These are phyloP conservation scores for Drosophila yakuba DNA, from an alignment of 1,140 invertebrate species.

Conservation along the genomic window DNA sequence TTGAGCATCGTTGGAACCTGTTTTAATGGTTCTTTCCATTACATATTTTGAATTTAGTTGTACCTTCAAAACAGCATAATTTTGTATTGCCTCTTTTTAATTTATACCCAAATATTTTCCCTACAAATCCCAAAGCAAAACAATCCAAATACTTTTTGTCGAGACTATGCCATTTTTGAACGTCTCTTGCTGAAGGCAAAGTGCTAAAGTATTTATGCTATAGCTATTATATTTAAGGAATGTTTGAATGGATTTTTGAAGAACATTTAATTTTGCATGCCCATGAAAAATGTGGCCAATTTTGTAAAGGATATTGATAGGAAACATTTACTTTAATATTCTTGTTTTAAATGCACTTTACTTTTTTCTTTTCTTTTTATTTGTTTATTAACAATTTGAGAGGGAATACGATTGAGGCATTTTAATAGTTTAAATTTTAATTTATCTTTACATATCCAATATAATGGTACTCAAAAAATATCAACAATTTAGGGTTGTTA, in stretches of 20 bases:
- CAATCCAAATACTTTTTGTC: constrained; percentile 62
- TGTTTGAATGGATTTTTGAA: constrained; percentile 43
- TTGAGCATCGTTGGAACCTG: constrained; percentile 77
- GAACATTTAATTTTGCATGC: constrained; percentile 57
- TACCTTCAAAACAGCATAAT: constrained; percentile 45
- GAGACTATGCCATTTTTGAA: constrained; percentile 78
- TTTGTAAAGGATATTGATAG: constrained; percentile 24
- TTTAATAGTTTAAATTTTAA: constrained; percentile 64
- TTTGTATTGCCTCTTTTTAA: constrained; percentile 53
- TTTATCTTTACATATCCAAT: constrained; percentile 73
- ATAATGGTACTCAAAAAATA: constrained; percentile 28
- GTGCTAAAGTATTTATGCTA: constrained; percentile 18
- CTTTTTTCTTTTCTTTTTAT: constrained; percentile 37
- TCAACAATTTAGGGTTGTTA: constrained; percentile 88
- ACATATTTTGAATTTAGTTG: constrained; percentile 18
- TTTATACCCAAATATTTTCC: constrained; percentile 20
- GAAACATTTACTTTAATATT: constrained; percentile 33
- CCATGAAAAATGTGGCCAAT: constrained; percentile 28
- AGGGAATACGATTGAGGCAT: constrained; percentile 36
- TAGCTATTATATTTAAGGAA: constrained; percentile 32
- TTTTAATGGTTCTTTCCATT: constrained; percentile 49
- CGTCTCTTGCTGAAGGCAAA: constrained; percentile 54
- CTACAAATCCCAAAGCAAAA: constrained; percentile 14
- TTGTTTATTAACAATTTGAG: constrained; percentile 18
- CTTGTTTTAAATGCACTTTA: constrained; percentile 69